Base-by-base conservation (phyloP, 2,113 vertebrate species). In the Serranochromis macrocephalus region DNA sequence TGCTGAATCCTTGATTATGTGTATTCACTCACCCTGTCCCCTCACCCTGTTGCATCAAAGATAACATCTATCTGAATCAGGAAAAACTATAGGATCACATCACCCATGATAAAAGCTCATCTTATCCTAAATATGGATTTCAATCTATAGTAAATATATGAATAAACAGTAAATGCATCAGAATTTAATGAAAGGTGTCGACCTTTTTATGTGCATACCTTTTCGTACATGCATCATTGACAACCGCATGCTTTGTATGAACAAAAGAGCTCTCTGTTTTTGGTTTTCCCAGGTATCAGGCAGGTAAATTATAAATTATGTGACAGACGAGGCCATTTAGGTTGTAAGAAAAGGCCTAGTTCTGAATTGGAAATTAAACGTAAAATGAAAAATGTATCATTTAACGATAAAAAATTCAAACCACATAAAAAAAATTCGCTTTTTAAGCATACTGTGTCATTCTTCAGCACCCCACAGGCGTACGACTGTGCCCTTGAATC, bases 61-160 rank as follows among this genome's bases (percentile, higher is more conserved):
- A 93, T 91, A 57, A 5, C 71, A 82, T 92, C 85, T 49, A 53
- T 63, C 53, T 85, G 79, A 93, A 93, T 89, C 84, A 9, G 33
- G 38, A 63, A 36, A 36, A 66, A 86, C 88, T 90, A 89, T 13
- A 73, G 88, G 82, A 90, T 88, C 91, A 51, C 42, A 33, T 51
- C 73, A 51, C 45, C 10, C 45, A 33, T 33, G 17, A 78, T 13
- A 49, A 78, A 31, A 51, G 17, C 17, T 49, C 45, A 31, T 49
- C 8, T 51, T 78, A 78, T n/a, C 47, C 17, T 4, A 31, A 31
- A 51, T 51, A 49, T 29, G 6, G 16, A 49, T 78, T 29, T 78
- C 8, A 31, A 47, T 49, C 24, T 75, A 29, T 12, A 78, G 45
- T 33, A 78, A 33, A 51, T 31, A 78, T 31, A n/a, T n/a, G 10